These are phyloP conservation scores for Centruroides vittatus DNA, from an alignment of 1,140 invertebrate genomes.

Conservation along the genomic window DNA sequence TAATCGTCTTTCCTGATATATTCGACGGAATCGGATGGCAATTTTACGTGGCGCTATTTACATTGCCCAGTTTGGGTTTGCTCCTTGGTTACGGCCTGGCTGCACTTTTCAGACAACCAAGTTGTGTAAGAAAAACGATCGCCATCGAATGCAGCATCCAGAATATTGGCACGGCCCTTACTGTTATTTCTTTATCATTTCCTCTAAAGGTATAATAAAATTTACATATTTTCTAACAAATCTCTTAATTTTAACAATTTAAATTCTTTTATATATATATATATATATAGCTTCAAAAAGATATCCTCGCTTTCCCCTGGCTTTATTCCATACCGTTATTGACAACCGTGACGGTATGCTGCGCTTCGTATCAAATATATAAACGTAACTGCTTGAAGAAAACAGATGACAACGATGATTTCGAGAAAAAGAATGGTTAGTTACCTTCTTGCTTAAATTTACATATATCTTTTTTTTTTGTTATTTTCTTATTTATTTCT, in stretches of 20 bases:
- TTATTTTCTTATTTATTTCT: too few relatives aligned
- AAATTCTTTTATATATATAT: not conserved
- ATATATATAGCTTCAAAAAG: slow-evolving; percentile 8
- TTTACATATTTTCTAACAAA: not conserved
- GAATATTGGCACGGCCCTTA: slow-evolving; percentile 27
- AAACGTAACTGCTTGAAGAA: slow-evolving; percentile 12
- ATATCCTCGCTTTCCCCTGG: slow-evolving; percentile 12
- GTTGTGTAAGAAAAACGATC: slow-evolving; percentile 26
- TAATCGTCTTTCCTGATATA: slow-evolving; percentile 24
- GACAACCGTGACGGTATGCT: slow-evolving; percentile 10
- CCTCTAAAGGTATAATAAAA: slow-evolving; percentile 15
- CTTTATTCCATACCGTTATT: slow-evolving; percentile 12
- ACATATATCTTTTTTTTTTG: too few relatives aligned
- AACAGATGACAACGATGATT: not conserved
- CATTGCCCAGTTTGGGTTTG: slow-evolving; percentile 29
- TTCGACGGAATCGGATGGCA: slow-evolving; percentile 25
- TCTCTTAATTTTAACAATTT: too few relatives aligned
- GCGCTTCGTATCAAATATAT: slow-evolving; percentile 12
- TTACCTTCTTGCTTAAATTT: not conserved
- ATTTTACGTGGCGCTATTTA: slow-evolving; percentile 24
- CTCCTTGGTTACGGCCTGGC: slow-evolving; percentile 27
- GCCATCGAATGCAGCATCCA: slow-evolving; percentile 34
- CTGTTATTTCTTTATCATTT: slow-evolving; percentile 24
- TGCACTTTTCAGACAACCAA: slow-evolving; percentile 22
- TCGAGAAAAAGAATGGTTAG: slow-evolving; percentile 12